A percentile compares a stretch with the other conserved stretches of the same genome.
Conservation (phyloP, 2,113 vertebrate species). For the Eptesicus fuscus region DNA sequence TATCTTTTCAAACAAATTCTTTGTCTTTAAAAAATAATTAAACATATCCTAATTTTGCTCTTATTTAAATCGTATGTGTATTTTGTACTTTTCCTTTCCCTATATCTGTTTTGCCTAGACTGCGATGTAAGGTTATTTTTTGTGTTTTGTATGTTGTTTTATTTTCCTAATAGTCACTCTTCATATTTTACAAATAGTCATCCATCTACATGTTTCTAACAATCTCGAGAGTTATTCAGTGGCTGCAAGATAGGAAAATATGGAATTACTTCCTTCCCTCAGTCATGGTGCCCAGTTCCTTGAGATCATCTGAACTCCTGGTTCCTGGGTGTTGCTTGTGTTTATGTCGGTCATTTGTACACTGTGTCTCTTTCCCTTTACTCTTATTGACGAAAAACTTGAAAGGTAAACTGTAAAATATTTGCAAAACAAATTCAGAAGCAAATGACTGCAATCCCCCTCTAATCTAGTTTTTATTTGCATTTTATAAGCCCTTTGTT, state of each 20-base stretch:
- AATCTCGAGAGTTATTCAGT: background rate
- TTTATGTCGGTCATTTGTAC: background rate
- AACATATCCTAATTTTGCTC: background rate
- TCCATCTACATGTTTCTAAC: background rate
- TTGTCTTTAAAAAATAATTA: slow-evolving; percentile 5
- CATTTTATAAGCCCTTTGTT: background rate
- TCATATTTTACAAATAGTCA: background rate
- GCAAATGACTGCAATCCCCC: background rate
- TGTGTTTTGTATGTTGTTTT: background rate
- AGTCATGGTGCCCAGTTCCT: background rate
- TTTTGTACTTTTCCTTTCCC: background rate
- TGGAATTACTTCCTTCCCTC: background rate
- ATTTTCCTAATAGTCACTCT: background rate
- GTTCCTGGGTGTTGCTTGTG: background rate
- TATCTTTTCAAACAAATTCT: background rate
- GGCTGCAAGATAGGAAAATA: background rate
- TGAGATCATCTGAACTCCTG: background rate
- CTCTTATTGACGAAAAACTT: background rate
- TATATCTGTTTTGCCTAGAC: background rate
- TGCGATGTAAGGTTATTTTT: background rate
- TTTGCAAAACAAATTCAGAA: background rate
- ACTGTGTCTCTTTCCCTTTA: background rate
- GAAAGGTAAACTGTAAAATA: background rate
- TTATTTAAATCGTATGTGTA: background rate
- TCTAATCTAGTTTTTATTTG: background rate